Base-by-base conservation (phyloP, 2,113 vertebrate species). In the Semicossyphus pulcher region DNA sequence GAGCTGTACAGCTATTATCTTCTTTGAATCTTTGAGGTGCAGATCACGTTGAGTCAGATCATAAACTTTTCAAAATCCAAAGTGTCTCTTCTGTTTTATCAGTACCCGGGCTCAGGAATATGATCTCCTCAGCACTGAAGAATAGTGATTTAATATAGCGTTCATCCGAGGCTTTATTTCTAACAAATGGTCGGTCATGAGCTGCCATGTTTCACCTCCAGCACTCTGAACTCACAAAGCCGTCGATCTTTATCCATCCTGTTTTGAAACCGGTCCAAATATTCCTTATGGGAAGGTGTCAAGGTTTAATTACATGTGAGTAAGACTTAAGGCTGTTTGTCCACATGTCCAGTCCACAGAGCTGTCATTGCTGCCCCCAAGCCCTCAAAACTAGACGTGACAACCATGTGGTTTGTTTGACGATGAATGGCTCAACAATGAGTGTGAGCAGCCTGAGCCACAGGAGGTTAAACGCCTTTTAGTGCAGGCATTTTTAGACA, bases 11-110 rank as follows among this genome's bases (percentile, higher is more conserved):
- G 47, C 63, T 80, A 73, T 81, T 63, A 87, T 85, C 63, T 69
- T 47, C 66, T 64, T 68, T 69, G 65, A 63, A 77, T 84, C 75
- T 85, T 84, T 86, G 64, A 85, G 65, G 57, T 58, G 68, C 76
- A 48, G 65, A 75, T 79, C 70, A 63, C 26, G 18, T 68, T 31
- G 28, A 62, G 37, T 47, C 10, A 31, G 25, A 81, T 70, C 44
- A 32, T 65, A 68, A 84, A 70, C 70, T 73, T 77, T 59, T 75
- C 9, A 31, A 78, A 77, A 59, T 53, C 2, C 0, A 15, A 57
- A 21, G 3, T 34, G 45, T 60, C 37, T 42, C 16, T n/a, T 16
- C 15, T 52, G 5, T 8, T 76, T 44, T 31, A 36, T 31, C 7
- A 47, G 61, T 15, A 7, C 25, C 37, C 63, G 21, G 25, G 25